Conservation (phyloP, 2,113 vertebrate species). For the Ochotona curzoniae region DNA sequence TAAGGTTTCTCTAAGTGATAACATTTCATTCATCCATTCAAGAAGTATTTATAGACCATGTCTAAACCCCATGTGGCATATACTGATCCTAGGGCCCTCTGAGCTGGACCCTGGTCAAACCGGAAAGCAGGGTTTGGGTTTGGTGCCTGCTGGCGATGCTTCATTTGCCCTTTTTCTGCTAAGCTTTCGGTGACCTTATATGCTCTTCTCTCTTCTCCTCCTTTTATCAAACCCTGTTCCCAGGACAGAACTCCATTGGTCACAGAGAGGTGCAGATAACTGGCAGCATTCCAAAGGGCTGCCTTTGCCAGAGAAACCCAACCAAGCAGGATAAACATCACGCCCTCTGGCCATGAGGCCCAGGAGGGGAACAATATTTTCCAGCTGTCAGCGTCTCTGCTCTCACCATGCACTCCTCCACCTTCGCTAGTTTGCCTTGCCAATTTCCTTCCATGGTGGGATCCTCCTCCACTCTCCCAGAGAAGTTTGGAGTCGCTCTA, state of each 20-base stretch:
- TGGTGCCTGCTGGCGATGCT: background rate
- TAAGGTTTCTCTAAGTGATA: background rate
- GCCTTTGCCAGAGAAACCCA: background rate
- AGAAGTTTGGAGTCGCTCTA: background rate
- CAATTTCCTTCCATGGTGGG: background rate
- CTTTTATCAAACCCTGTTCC: background rate
- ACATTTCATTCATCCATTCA: background rate
- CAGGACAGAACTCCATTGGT: background rate
- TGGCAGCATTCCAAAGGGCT: background rate
- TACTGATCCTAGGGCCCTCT: background rate
- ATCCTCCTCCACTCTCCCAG: background rate
- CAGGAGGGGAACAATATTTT: background rate
- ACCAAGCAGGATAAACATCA: background rate
- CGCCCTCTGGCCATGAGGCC: background rate
- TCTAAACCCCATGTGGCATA: accelerated
- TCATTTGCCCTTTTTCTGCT: background rate
- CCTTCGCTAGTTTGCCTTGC: background rate
- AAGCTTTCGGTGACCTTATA: background rate
- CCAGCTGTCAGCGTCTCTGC: background rate
- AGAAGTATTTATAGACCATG: background rate
- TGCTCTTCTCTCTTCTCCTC: background rate
- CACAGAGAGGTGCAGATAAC: background rate
- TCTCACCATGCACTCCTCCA: too few species aligned
- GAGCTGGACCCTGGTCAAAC: background rate
- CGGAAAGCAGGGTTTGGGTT: background rate